Conservation (phyloP, 2,113 vertebrate genomes). For the Cheirogaleus medius region DNA sequence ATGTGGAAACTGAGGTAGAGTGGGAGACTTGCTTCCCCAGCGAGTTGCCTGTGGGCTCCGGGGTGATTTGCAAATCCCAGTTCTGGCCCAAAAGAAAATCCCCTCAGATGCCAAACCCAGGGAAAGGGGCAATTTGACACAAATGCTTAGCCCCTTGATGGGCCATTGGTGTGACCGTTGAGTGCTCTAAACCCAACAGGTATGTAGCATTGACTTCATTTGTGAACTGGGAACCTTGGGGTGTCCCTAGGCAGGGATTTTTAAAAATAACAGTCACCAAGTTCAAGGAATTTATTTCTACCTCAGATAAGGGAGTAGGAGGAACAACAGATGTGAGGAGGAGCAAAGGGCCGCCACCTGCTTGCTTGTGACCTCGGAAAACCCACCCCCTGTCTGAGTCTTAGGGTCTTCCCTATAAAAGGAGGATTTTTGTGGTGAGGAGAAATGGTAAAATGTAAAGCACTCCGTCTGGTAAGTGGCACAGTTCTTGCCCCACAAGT, state of each 20-base stretch:
- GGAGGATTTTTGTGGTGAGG: neutral
- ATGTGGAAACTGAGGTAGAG: neutral
- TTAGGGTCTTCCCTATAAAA: neutral
- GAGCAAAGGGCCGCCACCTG: neutral
- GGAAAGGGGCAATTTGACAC: neutral
- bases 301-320: neutral
- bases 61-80: neutral
- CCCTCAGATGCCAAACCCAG: neutral
- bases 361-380: neutral
- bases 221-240: neutral
- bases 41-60: neutral
- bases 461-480: neutral
- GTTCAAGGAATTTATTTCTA: neutral
- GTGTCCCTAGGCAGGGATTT: neutral
- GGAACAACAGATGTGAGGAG: neutral
- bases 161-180: accelerated
- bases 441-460: neutral
- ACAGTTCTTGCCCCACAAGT: neutral
- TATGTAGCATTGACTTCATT: neutral
- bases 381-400: neutral
- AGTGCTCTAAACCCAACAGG: neutral
- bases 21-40: neutral
- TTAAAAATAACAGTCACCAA: neutral
- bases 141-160: accelerated
- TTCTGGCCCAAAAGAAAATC: neutral